phyloP scores from a whole-genome alignment of 35 echinoderm and acorn worm species.

The Amphiura filiformis region DNA sequence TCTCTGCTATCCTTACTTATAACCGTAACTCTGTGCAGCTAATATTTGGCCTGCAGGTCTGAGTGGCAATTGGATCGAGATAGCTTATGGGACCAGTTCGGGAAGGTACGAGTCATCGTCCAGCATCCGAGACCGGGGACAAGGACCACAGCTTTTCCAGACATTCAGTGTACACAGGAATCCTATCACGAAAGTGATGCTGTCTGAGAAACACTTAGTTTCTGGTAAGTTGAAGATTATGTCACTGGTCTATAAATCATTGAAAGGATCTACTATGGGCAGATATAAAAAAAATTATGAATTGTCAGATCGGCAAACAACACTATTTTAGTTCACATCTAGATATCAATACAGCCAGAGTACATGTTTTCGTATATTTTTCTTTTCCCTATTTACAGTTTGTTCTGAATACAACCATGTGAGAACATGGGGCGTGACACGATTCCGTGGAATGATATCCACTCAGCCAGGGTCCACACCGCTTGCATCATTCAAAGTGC shows the following conservation, averaged over 20 bases:
- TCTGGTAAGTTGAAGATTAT: slow-evolving; percentile 66
- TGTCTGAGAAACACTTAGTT: slow-evolving; percentile 93
- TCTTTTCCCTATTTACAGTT: slow-evolving; percentile 32
- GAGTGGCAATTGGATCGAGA: slow-evolving; percentile 99
- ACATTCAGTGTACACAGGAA: slow-evolving; percentile 96
- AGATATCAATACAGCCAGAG: no score
- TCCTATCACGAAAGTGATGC: slow-evolving; percentile 86
- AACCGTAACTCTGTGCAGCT: no score
- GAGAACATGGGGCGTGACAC: slow-evolving; percentile 82
- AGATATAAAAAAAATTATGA: no score
- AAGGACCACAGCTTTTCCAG: slow-evolving; percentile 96
- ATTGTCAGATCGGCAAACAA: no score
- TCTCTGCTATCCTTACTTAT: no score
- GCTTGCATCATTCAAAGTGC: slow-evolving; percentile 82
- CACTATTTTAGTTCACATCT: no score
- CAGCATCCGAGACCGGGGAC: slow-evolving; percentile 66
- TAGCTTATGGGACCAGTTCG: slow-evolving; percentile 96
- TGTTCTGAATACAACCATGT: slow-evolving; percentile 94
- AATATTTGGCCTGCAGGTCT: slow-evolving; percentile 59
- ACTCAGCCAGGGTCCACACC: slow-evolving; percentile 96
- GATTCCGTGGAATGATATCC: slow-evolving; percentile 97
- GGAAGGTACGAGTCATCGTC: slow-evolving; percentile 48
- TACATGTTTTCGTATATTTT: no score
- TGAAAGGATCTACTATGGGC: no score
- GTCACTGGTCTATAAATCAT: no score